phyloP scores from a whole-genome alignment of 2,113 vertebrate species.

The Furnarius figulus region DNA sequence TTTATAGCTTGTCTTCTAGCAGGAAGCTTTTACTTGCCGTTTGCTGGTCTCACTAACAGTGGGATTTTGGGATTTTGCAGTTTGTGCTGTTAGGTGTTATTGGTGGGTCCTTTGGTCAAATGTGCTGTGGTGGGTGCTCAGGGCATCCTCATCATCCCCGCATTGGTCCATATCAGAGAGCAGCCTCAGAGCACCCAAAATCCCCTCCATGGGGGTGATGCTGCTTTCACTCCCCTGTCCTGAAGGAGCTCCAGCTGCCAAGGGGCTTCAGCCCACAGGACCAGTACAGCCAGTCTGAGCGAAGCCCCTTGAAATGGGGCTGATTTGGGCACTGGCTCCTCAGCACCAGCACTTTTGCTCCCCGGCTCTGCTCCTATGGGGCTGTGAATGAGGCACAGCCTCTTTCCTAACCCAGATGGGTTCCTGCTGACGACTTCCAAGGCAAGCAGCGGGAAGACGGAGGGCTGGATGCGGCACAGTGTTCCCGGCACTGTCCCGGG shows the following conservation, averaged over 20 bases:
- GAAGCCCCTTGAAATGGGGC: neutral
- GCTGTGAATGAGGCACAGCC: neutral
- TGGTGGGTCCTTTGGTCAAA: fast-evolving
- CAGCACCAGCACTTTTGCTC: neutral
- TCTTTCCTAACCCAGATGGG: neutral
- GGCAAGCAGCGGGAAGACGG: neutral
- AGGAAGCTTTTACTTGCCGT: fast-evolving
- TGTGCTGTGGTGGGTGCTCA: neutral
- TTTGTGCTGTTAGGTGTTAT: neutral
- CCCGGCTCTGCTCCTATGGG: neutral
- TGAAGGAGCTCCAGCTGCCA: neutral
- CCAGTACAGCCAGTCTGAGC: neutral
- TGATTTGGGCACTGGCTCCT: neutral
- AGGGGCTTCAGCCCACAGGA: neutral
- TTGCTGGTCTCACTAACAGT: too few relatives aligned
- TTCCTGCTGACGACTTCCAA: neutral
- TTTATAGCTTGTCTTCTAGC: neutral
- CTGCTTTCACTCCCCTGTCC: neutral
- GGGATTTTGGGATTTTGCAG: neutral
- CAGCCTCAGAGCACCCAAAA: neutral
- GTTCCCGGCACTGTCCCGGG: neutral
- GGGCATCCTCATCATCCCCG: neutral
- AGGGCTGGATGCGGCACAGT: neutral
- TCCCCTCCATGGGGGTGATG: fast-evolving
- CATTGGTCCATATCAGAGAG: neutral